Evolutionary conservation across 2,888 invertebrate genomes (phyloP).

Genomic region (Drosophila siamana): DNA sequence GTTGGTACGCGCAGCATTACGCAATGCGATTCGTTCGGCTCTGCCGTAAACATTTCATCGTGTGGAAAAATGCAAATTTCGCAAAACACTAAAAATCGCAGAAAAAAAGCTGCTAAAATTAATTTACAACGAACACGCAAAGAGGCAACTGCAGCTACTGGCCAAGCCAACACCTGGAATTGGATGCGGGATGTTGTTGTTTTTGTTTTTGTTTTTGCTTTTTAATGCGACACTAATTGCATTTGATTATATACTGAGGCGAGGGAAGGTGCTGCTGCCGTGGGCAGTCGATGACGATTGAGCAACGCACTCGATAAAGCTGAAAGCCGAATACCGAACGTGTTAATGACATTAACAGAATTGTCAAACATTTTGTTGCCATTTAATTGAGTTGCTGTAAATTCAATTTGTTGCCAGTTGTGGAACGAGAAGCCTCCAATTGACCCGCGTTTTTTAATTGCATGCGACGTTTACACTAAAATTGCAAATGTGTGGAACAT

Average conservation of each 20-base stretch:
- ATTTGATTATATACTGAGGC: conserved; percentile 19
- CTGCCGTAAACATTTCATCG: conserved; percentile 20
- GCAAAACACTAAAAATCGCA: conserved; percentile 12
- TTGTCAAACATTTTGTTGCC: conserved; percentile 57
- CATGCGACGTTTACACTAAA: conserved; percentile 2
- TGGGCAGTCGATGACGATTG: conserved; percentile 19
- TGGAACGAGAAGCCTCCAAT: conserved; percentile 32
- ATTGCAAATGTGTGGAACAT: background rate
- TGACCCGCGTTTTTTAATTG: conserved; percentile 8
- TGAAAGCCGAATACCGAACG: conserved; percentile 2
- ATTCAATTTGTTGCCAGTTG: conserved; percentile 35
- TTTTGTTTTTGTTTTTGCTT: no score
- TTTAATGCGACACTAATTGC: conserved; percentile 63
- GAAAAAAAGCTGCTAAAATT: conserved; percentile 24
- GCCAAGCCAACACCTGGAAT: conserved; percentile 40
- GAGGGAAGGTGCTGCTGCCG: background rate
- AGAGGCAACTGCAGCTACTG: conserved; percentile 14
- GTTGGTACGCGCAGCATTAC: conserved; percentile 34
- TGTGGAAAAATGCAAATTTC: conserved; percentile 44
- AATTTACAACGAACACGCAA: conserved; percentile 43
- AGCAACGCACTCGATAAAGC: conserved; percentile 21
- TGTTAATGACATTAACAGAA: conserved; percentile 67
- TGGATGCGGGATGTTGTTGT: conserved; percentile 8
- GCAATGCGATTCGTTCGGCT: conserved; percentile 29
- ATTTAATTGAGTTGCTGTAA: conserved; percentile 57